Evolutionary conservation across 2,113 vertebrate genomes (phyloP).

Genomic region (Macrotus californicus): DNA sequence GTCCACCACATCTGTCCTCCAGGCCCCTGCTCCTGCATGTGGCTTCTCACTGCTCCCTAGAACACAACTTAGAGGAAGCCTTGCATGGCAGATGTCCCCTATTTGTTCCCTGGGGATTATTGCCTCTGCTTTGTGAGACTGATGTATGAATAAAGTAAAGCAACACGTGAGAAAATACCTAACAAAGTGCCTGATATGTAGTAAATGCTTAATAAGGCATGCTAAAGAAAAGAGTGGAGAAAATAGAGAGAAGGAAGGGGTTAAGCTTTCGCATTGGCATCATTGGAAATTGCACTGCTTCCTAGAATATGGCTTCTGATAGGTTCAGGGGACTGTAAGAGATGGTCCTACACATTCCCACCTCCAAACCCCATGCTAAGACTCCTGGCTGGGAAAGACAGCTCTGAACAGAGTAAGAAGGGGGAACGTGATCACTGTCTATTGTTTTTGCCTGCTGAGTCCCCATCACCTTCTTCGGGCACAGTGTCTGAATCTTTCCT

Average conservation of each 20-base stretch:
- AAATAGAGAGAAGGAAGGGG: neutral
- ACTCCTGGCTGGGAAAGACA: neutral
- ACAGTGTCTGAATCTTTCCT: neutral
- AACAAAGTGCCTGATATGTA: neutral
- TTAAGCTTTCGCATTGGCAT: neutral
- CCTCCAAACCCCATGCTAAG: neutral
- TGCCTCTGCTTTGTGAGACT: neutral
- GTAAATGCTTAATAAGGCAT: neutral
- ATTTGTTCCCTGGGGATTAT: neutral
- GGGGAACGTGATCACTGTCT: fast-evolving
- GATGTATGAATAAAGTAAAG: neutral
- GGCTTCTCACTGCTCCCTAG: neutral
- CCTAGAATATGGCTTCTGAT: neutral
- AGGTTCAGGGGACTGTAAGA: neutral
- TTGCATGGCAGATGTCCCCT: neutral
- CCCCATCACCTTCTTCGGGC: neutral
- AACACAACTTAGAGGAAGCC: neutral
- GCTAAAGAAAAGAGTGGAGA: neutral
- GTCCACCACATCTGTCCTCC: neutral
- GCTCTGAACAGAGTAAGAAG: neutral
- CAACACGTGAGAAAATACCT: neutral
- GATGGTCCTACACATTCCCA: neutral
- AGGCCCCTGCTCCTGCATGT: fast-evolving
- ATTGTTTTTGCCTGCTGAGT: neutral
- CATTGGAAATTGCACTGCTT: neutral